Percentiles rank a stretch among this genome's conserved stretches.
Conservation (phyloP, 2,888 invertebrate species). For the Eupithecia dodoneata region DNA sequence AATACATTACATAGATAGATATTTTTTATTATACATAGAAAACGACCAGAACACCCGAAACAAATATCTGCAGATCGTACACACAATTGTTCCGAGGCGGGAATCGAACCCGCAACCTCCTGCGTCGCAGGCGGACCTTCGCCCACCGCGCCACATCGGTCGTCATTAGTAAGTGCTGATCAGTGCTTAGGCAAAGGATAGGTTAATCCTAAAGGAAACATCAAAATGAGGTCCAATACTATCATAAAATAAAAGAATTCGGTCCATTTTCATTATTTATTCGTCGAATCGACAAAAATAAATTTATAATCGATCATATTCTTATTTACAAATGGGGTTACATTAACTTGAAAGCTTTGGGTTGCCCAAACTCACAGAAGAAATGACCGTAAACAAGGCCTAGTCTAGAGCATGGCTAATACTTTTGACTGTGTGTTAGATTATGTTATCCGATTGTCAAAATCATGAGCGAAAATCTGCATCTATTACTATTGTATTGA, state of each 20-base stretch:
- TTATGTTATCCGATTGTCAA: neutral
- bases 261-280: conserved; percentile 58
- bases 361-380: conserved; percentile 9
- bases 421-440: neutral
- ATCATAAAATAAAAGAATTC: conserved; percentile 43
- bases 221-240: conserved; percentile 20
- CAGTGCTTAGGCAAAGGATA: too few species aligned
- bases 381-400: neutral
- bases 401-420: neutral
- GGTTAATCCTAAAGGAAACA: neutral
- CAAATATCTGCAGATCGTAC: too few species aligned
- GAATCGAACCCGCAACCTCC: too few species aligned
- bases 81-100: too few species aligned
- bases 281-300: conserved; percentile 63
- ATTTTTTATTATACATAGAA: too few species aligned
- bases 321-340: conserved; percentile 54
- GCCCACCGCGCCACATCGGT: too few species aligned
- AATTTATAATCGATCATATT: conserved; percentile 52
- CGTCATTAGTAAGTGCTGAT: too few species aligned
- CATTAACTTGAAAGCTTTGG: conserved; percentile 20
- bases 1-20: too few species aligned
- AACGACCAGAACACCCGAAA: too few species aligned
- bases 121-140: too few species aligned
- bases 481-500: neutral
- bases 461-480: neutral